phyloP scores from a whole-genome alignment of 2,113 vertebrate species.

The Sardina pilchardus region DNA sequence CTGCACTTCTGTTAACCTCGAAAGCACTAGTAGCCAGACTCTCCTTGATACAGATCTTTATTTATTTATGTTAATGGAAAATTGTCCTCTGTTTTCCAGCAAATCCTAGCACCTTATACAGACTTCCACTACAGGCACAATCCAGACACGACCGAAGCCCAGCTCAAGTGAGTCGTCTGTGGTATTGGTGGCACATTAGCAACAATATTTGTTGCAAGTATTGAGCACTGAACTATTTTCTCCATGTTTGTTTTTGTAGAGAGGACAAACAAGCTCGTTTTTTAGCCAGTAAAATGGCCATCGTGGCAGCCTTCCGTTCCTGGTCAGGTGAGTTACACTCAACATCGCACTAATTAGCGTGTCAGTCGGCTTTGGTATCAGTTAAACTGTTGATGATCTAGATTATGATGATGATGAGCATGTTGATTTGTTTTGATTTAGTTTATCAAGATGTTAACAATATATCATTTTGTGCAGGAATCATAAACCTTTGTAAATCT shows the following conservation, averaged over 20 bases:
- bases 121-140: constrained; percentile 92
- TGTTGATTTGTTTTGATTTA: not conserved
- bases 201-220: not conserved
- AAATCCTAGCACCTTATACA: constrained; percentile 88
- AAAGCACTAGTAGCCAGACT: not conserved
- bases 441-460: not conserved
- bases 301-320: constrained; percentile 93
- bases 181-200: not conserved
- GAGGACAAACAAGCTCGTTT: constrained; percentile 94
- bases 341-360: not conserved
- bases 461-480: constrained; percentile 69
- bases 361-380: not conserved
- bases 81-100: constrained; percentile 59
- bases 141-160: constrained; percentile 83
- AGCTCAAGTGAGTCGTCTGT: constrained; percentile 79
- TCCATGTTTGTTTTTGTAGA: constrained; percentile 59
- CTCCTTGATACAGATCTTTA: not conserved
- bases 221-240: not conserved
- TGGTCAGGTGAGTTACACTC: constrained; percentile 84
- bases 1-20: too few relatives aligned
- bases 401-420: not conserved
- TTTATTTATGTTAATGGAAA: too few relatives aligned
- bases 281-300: constrained; percentile 93
- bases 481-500: constrained; percentile 93
- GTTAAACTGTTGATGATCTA: not conserved